Conservation (phyloP, 2,797 vertebrate species). For the Macropus fuliginosus region DNA sequence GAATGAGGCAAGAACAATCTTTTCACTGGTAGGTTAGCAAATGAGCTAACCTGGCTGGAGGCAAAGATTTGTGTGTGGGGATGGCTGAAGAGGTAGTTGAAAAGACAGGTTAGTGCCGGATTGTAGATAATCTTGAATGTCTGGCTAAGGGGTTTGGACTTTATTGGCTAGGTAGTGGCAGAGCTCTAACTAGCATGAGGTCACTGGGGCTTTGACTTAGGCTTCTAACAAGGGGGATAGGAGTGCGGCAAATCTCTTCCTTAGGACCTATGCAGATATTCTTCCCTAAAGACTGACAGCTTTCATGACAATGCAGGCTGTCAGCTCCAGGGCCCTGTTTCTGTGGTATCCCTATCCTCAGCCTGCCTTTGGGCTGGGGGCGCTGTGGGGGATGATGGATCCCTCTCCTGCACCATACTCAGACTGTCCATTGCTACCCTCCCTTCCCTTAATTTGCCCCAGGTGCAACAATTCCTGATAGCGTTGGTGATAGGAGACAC, state of each 20-base stretch:
- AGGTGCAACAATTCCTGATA: neutral
- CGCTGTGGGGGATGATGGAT: neutral
- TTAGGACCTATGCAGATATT: neutral
- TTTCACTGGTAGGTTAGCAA: neutral
- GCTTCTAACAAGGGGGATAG: neutral
- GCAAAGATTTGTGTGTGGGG: neutral
- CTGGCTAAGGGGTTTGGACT: neutral
- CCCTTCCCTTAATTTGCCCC: neutral
- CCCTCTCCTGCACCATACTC: neutral
- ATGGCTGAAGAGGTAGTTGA: neutral
- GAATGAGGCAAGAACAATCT: neutral
- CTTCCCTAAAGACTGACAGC: neutral
- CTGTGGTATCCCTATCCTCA: neutral
- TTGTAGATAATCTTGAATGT: neutral
- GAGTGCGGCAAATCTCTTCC: neutral
- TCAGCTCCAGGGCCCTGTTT: neutral
- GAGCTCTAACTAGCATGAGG: neutral
- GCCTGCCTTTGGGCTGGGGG: too few relatives aligned
- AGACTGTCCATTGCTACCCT: neutral
- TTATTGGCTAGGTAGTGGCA: neutral
- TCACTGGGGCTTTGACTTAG: neutral
- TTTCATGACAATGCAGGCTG: neutral
- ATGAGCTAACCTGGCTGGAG: neutral
- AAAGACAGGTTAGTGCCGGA: neutral
- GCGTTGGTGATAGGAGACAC: neutral